Conservation (phyloP, 2,888 invertebrate species). For the Lacanobia oleracea region DNA sequence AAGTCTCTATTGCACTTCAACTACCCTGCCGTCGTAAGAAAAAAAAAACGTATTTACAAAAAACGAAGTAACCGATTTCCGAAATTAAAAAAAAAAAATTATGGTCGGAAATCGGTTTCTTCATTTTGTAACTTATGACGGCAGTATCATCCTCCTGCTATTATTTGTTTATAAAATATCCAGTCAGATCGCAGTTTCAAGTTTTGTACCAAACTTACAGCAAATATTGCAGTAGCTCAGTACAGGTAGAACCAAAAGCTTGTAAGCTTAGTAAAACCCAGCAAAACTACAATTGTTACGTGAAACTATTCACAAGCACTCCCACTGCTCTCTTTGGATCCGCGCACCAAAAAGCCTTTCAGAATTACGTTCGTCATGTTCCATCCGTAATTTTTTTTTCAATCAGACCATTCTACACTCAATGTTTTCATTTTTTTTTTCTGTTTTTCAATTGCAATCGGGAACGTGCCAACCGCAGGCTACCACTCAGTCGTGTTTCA, state of each 20-base stretch:
- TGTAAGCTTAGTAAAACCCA: background rate
- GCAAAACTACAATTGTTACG: constrained; percentile 15
- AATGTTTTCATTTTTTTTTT: constrained; percentile 54
- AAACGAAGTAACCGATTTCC: too few species aligned
- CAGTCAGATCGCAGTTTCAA: background rate
- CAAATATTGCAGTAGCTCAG: background rate
- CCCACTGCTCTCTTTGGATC: constrained; percentile 25
- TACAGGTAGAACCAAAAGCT: background rate
- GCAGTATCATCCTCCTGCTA: too few species aligned
- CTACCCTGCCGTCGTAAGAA: too few species aligned
- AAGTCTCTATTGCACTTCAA: too few species aligned
- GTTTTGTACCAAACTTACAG: background rate
- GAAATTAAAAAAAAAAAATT: too few species aligned
- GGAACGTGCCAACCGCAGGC: constrained; percentile 53
- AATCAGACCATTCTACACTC: constrained; percentile 63
- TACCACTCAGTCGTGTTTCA: constrained; percentile 62
- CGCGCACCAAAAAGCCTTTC: constrained; percentile 52
- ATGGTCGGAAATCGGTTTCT: too few species aligned
- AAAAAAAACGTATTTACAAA: too few species aligned
- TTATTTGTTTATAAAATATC: background rate
- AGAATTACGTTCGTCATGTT: constrained; percentile 59
- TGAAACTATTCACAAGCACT: constrained; percentile 16
- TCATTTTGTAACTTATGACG: too few species aligned
- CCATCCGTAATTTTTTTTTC: constrained; percentile 53
- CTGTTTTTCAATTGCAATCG: constrained; percentile 60